Evolutionary conservation across 2,888 invertebrate genomes (phyloP), one percentile per base, ranked within the genome.

Genomic region (Romanomermis culicivorax): DNA sequence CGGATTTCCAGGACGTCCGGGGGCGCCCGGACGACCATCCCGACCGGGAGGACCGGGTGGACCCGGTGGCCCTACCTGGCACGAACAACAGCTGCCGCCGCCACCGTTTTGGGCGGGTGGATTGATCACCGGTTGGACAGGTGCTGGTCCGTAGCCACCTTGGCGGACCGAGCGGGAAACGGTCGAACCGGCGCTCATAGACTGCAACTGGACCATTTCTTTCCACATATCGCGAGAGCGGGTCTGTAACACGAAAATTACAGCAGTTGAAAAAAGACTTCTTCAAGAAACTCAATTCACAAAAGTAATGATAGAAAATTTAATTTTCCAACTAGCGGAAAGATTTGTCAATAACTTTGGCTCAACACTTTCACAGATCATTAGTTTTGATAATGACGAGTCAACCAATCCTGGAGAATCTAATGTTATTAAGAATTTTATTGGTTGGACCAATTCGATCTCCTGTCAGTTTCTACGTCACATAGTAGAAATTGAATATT

Each of bases 151-250:
- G 36, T 36, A 36, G 11, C 14, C 29, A 7, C 4, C 11, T 29
- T 27, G 50, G 4, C 50, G 25, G 20, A 29, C 50, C 14, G 25
- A 20, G 11, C 50, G 4, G 11, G 50, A 11, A 23, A 11, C 45
- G 23, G 45, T 11, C 7, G 36, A 17, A 36, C 36, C 36, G 17
- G 17, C 36, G 36, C n/a, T n/a, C 36, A 42, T 25, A 4, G 43
- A 11, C 43, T 42, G 43, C 24, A 52, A 14, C 26, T 52, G 52
- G 2, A 52, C 42, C 52, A 52, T 42, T 42, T 52, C 42, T 43
- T 42, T 52, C 52, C 52, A 52, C 52, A 52, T 42, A 42, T 52
- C 52, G 4, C 52, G 20, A 17, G 52, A 52, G n/a, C 52, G 42
- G 17, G 43, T 42, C 52, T 52, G 52, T 11, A 51, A 49, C 11